Conservation (phyloP, 2,888 invertebrate species). For the Synergus itoensis region DNA sequence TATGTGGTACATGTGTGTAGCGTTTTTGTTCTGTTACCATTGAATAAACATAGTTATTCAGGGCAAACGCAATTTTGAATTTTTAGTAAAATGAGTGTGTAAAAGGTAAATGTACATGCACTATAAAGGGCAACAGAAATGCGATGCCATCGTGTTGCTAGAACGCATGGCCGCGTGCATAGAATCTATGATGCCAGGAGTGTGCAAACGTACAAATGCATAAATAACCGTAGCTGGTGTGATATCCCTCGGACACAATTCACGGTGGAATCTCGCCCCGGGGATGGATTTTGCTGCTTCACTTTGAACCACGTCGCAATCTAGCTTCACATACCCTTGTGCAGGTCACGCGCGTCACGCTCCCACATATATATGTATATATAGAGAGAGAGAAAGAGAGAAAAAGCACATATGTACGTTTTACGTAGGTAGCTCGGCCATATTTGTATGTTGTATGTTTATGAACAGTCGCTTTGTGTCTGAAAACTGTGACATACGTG, state of each 20-base stretch:
- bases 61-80: conserved; percentile 17
- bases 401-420: not conserved
- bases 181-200: conserved; percentile 45
- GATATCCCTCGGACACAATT: conserved; percentile 54
- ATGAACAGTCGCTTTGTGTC: conserved; percentile 21
- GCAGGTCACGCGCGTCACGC: conserved; percentile 33
- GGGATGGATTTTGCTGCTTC: conserved; percentile 56
- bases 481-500: conserved; percentile 35
- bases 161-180: conserved; percentile 42
- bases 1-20: not conserved
- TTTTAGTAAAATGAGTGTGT: conserved; percentile 24
- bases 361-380: not conserved
- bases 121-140: conserved; percentile 26
- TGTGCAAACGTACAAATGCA: conserved; percentile 55
- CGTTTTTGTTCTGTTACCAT: conserved; percentile 14
- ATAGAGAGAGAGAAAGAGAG: not conserved
- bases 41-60: conserved; percentile 37
- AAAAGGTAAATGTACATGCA: conserved; percentile 14
- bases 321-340: conserved; percentile 44
- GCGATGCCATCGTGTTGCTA: conserved; percentile 15
- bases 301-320: conserved; percentile 49
- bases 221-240: conserved; percentile 53
- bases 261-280: conserved; percentile 55
- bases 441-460: conserved; percentile 21
- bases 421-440: not conserved